These are phyloP conservation scores for Sesia apiformis DNA, from an alignment of 2,888 invertebrate genomes.

Conservation along the genomic window DNA sequence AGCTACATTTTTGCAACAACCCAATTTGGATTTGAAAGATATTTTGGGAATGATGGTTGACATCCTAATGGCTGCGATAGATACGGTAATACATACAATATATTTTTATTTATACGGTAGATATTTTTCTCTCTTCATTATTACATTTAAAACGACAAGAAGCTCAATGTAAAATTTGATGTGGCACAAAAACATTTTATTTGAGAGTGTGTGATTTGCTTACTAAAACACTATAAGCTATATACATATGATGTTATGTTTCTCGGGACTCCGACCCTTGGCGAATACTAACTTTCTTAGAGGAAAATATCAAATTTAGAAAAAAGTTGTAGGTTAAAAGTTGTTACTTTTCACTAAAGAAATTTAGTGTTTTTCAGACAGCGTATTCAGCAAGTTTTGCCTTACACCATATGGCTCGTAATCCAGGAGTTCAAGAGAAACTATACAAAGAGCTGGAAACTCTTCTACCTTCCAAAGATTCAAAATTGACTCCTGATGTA, in stretches of 20 bases:
- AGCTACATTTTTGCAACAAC: constrained; percentile 79
- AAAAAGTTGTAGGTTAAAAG: no score
- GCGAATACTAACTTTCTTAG: no score
- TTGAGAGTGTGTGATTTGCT: no score
- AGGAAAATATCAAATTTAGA: no score
- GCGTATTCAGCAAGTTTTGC: constrained; percentile 84
- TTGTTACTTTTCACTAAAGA: not conserved
- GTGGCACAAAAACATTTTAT: no score
- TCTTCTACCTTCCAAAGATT: constrained; percentile 68
- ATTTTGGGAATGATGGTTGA: constrained; percentile 89
- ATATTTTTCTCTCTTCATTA: not conserved
- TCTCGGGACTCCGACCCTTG: no score
- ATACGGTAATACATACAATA: constrained; percentile 78
- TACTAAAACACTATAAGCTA: no score
- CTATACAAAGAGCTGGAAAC: constrained; percentile 76
- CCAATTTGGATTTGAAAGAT: constrained; percentile 83
- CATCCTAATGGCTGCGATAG: constrained; percentile 88
- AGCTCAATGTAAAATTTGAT: no score
- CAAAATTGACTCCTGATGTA: constrained; percentile 72
- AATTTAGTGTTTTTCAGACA: constrained; percentile 69
- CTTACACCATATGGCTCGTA: constrained; percentile 84
- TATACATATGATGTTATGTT: no score
- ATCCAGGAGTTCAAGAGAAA: constrained; percentile 79
- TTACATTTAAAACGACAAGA: not conserved
- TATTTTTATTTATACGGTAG: not conserved